Base-by-base conservation (phyloP, 2,113 vertebrate species). In the Indri indri region DNA sequence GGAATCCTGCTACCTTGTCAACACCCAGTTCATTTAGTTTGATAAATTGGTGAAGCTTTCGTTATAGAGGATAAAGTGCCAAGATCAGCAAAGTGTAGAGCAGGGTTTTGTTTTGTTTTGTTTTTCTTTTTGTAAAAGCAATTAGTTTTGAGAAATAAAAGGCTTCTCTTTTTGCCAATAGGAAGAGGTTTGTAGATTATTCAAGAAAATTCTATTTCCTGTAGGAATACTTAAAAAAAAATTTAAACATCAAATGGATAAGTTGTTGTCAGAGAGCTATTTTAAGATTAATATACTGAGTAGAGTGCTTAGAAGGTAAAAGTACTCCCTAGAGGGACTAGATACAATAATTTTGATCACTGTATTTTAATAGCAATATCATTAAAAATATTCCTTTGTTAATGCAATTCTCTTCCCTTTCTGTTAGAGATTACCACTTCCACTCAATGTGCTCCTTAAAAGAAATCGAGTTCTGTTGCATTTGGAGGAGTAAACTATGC, bases 401-500 rank as follows among this genome's bases (percentile, higher is more conserved):
- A 88, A 63, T 85, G 20, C 70, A 42, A 83, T 93, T 92, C 96
- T 94, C 74, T 92, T 96, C 50, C 20, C 79, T 89, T 96, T 91
- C 25, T 86, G 68, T 93, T 65, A 30, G 59, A 94, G 83, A 87
- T 30, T 83, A 71, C 71, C 73, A 77, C 23, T 97, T 95, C n/a
- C 93, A 88, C n/a, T 66, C 59, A 23, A 9, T 34, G 50, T 3
- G 85, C 20, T 84, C 61, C 45, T 63, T 76, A 71, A 91, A 94
- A 84, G 47, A 98, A 95, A 94, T 47, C 90, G 80, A 70, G 30
- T 96, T 92, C 71, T 8, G 17, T 71, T 57, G 91, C 61, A 77
- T 40, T 54, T 82, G 93, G 68, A 96, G 94, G 63, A 61, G 77
- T 77, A 47, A 94, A 71, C 89, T 90, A 97, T 95, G 84, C 91